Evolutionary conservation across 1,140 invertebrate genomes (phyloP).

Genomic region (Samia ricini): DNA sequence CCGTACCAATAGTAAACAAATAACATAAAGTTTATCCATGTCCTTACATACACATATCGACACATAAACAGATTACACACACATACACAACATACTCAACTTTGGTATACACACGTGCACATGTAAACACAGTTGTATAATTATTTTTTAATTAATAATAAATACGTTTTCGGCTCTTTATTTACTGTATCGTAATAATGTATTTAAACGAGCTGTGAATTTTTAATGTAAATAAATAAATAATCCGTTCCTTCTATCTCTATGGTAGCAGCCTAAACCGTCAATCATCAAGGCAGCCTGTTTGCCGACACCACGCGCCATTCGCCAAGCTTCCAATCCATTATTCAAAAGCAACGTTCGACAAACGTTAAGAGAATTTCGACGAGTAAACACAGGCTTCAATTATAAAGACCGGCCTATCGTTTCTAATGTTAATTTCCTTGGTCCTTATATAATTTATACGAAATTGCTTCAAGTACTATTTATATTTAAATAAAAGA

Average conservation of each 20-base stretch:
- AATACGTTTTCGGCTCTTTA: too few relatives aligned
- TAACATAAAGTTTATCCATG: too few relatives aligned
- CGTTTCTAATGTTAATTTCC: slow-evolving; percentile 38
- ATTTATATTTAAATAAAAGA: not conserved
- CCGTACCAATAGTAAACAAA: too few relatives aligned
- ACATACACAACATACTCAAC: too few relatives aligned
- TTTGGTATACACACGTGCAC: too few relatives aligned
- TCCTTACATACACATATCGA: too few relatives aligned
- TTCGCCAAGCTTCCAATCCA: slow-evolving; percentile 39
- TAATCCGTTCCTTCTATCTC: not conserved
- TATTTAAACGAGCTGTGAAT: too few relatives aligned
- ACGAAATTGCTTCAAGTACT: not conserved
- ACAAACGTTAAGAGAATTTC: slow-evolving; percentile 43
- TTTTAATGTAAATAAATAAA: too few relatives aligned
- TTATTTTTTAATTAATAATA: too few relatives aligned
- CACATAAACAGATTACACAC: too few relatives aligned
- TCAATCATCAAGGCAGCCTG: slow-evolving; percentile 23
- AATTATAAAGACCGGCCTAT: slow-evolving; percentile 45
- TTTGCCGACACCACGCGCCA: slow-evolving; percentile 14
- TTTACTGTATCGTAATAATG: too few relatives aligned
- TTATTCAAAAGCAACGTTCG: slow-evolving; percentile 52
- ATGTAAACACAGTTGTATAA: too few relatives aligned
- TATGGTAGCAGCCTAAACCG: slow-evolving; percentile 12
- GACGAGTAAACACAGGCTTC: slow-evolving; percentile 41
- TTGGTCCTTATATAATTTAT: not conserved